Evolutionary conservation across 1,140 invertebrate species (phyloP), one percentile per base, ranked within the genome.

Genomic region (Drosophila erecta): DNA sequence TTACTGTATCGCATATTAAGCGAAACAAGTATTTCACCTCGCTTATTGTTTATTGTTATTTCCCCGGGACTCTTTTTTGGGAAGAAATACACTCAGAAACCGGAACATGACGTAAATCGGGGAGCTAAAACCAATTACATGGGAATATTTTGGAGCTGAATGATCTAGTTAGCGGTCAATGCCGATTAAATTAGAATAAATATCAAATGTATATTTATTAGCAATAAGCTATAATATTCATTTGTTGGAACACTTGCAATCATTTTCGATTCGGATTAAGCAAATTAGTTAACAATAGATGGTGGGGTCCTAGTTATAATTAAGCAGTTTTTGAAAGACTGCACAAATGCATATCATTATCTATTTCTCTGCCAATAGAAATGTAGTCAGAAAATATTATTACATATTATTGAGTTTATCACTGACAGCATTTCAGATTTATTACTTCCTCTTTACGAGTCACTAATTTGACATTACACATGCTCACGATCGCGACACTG

Each of bases 11-110:
- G 41, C 76, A 70, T 76, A 70, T 70, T 43, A 58, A 71, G 76
- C 53, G 40, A 81, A 81, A 81, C 79, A 62, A 79, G 80, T 79
- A 78, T 81, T 69, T 78, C 17, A n/a, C 40, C 12, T 55, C 37
- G 22, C 40, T 74, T 61, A 15, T 55, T 49, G 35, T 51, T 73
- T 61, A 15, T 55, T 49, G 35, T 51, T 62, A 49, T 61, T 54
- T 58, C 38, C 54, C 33, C 20, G 3, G 20, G 47, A 47, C 56
- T 27, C 30, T 67, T 67, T 38, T 69, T 49, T 46, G 17, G 33
- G 11, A 14, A 37, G 15, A 65, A 49, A 17, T 70, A 40, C 22
- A 55, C 17, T 20, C 3, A 30, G 14, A 35, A 76, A 67, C 74
- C 22, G 24, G 55, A 60, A 41, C 41, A 46, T 75, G 53, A 40